These are phyloP conservation scores for Molorchus minor DNA, from an alignment of 2,888 invertebrate species.

Conservation along the genomic window DNA sequence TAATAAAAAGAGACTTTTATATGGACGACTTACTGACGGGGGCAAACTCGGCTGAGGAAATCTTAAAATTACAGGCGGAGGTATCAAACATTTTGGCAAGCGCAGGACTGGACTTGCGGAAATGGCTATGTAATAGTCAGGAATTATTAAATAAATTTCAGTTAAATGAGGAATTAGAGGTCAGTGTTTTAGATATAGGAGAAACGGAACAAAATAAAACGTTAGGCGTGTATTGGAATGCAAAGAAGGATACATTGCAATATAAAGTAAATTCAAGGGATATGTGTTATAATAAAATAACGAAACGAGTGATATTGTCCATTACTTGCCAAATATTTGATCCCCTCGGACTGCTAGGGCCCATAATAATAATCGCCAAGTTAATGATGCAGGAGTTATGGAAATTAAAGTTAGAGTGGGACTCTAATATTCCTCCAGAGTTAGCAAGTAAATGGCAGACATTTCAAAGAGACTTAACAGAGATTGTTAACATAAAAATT, in stretches of 20 bases:
- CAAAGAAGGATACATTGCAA: background rate
- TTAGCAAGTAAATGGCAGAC: slow-evolving; percentile 9
- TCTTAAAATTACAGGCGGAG: slow-evolving; percentile 7
- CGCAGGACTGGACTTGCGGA: slow-evolving; percentile 13
- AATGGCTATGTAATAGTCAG: slow-evolving; percentile 21
- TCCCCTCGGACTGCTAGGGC: slow-evolving; percentile 27
- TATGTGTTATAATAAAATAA: background rate
- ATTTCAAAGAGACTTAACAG: slow-evolving; percentile 3
- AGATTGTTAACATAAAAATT: slow-evolving; percentile 18
- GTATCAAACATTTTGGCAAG: background rate
- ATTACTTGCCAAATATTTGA: slow-evolving; percentile 27
- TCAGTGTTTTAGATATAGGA: background rate
- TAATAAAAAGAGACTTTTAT: slow-evolving; percentile 20
- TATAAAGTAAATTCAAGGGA: too few species aligned
- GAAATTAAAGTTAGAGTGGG: slow-evolving; percentile 19
- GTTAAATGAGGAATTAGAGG: background rate
- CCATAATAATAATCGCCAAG: slow-evolving; percentile 20
- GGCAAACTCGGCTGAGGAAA: slow-evolving; percentile 6
- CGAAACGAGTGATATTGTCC: slow-evolving; percentile 28
- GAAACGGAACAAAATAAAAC: slow-evolving; percentile 21
- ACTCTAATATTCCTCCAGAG: slow-evolving; percentile 17
- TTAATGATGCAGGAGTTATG: slow-evolving; percentile 26
- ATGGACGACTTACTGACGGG: slow-evolving; percentile 30
- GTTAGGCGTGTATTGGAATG: slow-evolving; percentile 30
- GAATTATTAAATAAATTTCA: background rate